These are phyloP conservation scores for Sinohyriopsis cumingii DNA, from an alignment of 2,888 invertebrate genomes.

Conservation along the genomic window DNA sequence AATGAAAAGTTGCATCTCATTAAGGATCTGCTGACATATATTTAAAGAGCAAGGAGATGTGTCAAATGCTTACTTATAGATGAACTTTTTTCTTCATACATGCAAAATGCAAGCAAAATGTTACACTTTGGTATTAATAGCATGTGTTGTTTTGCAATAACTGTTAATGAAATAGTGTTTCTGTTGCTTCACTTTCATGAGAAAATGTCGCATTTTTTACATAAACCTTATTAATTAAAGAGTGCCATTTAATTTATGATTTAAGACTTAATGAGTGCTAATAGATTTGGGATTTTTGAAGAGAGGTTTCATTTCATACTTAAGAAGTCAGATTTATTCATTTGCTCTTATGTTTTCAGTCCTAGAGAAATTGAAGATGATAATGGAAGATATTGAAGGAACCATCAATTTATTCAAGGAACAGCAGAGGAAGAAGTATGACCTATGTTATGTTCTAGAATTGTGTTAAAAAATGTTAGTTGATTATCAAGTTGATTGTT, in stretches of 20 bases:
- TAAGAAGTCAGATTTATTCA: not conserved
- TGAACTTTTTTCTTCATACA: no score
- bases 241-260: not conserved
- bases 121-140: no score
- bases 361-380: conserved; percentile 68
- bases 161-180: no score
- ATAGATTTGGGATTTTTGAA: not conserved
- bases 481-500: not conserved
- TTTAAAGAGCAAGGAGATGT: no score
- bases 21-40: no score
- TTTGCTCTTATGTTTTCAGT: conserved; percentile 47
- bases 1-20: no score
- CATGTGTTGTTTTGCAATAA: no score
- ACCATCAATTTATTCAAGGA: conserved; percentile 66
- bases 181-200: no score
- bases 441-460: no score
- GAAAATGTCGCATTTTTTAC: no score
- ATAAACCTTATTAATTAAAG: not conserved
- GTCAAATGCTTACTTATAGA: no score
- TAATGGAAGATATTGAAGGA: conserved; percentile 70
- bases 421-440: conserved; percentile 64
- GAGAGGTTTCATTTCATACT: not conserved
- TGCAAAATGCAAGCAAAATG: no score
- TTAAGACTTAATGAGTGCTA: not conserved
- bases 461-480: not conserved